Evolutionary conservation across 2,888 invertebrate species (phyloP), one percentile per base, ranked within the genome.

Genomic region (Yponomeuta plumbellus): DNA sequence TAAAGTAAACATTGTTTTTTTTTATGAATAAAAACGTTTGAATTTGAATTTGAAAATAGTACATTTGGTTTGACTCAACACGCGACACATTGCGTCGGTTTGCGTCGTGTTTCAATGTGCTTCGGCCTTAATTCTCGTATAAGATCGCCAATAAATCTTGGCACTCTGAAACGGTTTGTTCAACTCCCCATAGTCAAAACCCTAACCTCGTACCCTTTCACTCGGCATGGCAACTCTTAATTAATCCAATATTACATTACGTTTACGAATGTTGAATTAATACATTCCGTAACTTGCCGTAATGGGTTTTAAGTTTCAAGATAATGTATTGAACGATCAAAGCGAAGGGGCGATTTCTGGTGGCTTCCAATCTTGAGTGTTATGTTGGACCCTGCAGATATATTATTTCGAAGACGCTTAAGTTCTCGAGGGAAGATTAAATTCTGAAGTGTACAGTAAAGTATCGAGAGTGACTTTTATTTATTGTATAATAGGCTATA

Each of bases 271-370:
- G 59, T 23, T 59, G 44, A 52, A 39, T 62, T 39, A 10, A 62
- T 62, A 62, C 62, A 62, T 62, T 62, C 62, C 39, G 13, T 6
- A 62, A 62, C n/a, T 62, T 39, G 11, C 20, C 34, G 26, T 62
- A 62, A 62, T 62, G 62, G 62, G 34, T 62, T 62, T 34, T 39
- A 22, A 59, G 59, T 17, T 39, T n/a, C 20, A 39, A 62, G 62
- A 26, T 52, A 52, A 52, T 62, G 39, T 39, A 62, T 62, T 34
- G 20, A 62, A 62, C 39, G 62, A 62, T 62, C 62, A 62, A 62
- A 62, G 62, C n/a, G 39, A 26, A 34, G 34, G 62, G 23, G 22
- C 62, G 26, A 62, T 62, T 62, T 62, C 62, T 62, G 40, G 20
- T 26, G 10, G 62, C n/a, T 20, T 26, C 20, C 5, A 39, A 20